Conservation (phyloP, 2,888 invertebrate species). For the Apomyelois bistriatella region DNA sequence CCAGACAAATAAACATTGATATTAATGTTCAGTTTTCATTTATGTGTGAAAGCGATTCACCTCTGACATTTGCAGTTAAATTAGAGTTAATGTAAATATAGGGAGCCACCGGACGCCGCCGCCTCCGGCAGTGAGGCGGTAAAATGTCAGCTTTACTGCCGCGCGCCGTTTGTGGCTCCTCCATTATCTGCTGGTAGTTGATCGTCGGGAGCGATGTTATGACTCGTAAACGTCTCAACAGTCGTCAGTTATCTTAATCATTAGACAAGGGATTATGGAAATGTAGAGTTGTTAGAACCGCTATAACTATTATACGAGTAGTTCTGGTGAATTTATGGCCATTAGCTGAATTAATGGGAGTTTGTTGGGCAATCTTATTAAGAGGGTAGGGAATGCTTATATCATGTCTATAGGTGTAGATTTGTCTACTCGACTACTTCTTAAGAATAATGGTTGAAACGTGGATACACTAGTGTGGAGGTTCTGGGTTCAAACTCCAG, state of each 20-base stretch:
- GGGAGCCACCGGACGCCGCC: not conserved
- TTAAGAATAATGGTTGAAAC: too few relatives aligned
- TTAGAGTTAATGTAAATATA: conserved; percentile 4
- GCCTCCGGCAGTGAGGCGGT: not conserved
- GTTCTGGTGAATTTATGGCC: too few relatives aligned
- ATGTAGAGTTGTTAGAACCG: not conserved
- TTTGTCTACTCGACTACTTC: too few relatives aligned
- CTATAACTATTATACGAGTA: too few relatives aligned
- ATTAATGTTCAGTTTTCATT: not conserved
- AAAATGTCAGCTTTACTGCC: not conserved
- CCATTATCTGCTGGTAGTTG: not conserved
- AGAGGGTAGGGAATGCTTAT: too few relatives aligned
- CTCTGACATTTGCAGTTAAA: conserved; percentile 9
- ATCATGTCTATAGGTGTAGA: not conserved
- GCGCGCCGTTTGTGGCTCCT: not conserved
- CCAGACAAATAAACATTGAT: not conserved
- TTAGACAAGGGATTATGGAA: not conserved
- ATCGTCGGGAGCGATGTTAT: not conserved
- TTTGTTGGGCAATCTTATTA: too few relatives aligned
- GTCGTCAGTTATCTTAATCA: not conserved
- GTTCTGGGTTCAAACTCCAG: too few relatives aligned
- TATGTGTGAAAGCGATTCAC: not conserved
- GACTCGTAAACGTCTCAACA: not conserved
- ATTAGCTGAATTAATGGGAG: too few relatives aligned
- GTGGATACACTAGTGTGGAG: too few relatives aligned